phyloP scores from a whole-genome alignment of 2,113 vertebrate genomes.

The Erpornis zantholeuca region DNA sequence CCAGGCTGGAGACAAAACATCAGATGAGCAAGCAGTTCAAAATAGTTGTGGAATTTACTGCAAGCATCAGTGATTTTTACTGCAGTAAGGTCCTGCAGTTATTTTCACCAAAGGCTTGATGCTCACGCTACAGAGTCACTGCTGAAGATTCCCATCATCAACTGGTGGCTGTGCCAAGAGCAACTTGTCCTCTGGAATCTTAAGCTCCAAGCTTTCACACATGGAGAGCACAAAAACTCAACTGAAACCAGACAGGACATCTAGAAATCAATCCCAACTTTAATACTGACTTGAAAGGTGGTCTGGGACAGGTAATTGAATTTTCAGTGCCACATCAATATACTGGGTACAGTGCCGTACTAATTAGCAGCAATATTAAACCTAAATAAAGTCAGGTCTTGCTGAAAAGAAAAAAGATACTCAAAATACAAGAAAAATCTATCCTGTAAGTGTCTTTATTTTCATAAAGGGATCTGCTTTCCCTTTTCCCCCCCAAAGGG shows the following conservation, averaged over 20 bases:
- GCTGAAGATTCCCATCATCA: background rate
- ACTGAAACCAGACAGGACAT: background rate
- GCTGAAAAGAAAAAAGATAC: background rate
- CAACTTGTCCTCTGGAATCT: too few species aligned
- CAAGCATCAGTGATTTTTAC: background rate
- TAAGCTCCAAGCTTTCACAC: background rate
- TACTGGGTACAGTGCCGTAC: accelerated
- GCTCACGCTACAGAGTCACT: background rate
- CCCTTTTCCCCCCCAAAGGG: background rate
- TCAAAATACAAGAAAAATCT: background rate
- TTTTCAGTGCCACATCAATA: background rate
- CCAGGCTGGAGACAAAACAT: background rate
- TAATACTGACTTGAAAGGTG: background rate
- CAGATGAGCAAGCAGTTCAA: background rate
- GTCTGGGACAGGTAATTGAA: background rate
- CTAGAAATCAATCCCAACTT: background rate
- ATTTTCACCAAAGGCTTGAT: background rate
- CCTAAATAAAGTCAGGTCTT: background rate
- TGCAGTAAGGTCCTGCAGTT: background rate
- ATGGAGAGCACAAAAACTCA: background rate
- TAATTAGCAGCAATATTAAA: background rate
- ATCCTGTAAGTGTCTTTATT: background rate
- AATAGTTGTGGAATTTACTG: background rate
- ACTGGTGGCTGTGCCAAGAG: background rate
- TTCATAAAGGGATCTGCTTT: background rate